Evolutionary conservation across 2,888 invertebrate species (phyloP).

Genomic region (Callimorpha dominula): DNA sequence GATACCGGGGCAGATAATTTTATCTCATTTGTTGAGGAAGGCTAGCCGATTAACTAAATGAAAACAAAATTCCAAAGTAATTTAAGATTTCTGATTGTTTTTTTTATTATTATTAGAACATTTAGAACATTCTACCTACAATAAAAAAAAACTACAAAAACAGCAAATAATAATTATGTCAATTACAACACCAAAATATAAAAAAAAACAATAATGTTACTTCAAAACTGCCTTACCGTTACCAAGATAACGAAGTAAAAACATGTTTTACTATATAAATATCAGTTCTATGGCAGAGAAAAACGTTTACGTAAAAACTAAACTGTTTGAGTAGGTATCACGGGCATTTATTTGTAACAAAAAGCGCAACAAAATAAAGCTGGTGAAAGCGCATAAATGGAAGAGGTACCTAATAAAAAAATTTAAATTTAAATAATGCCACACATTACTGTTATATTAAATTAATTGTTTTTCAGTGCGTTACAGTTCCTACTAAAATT

Average conservation of each 20-base stretch:
- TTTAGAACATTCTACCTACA: not conserved
- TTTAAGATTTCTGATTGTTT: not conserved
- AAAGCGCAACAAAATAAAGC: not conserved
- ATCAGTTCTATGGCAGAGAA: not conserved
- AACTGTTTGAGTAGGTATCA: not conserved
- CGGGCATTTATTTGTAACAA: not conserved
- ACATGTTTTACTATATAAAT: constrained; percentile 3
- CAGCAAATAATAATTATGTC: not conserved
- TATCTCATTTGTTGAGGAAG: no score
- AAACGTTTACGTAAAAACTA: not conserved
- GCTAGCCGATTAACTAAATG: no score
- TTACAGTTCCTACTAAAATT: constrained; percentile 17
- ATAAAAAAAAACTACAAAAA: not conserved
- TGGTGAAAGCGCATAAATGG: not conserved
- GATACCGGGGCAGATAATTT: no score
- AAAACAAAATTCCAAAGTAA: no score
- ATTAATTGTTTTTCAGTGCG: constrained; percentile 2
- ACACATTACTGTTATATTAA: constrained; percentile 2
- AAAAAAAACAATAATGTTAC: not conserved
- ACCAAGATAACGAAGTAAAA: constrained; percentile 7
- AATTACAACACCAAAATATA: constrained; percentile 2
- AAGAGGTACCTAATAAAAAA: not conserved
- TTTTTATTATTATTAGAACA: not conserved
- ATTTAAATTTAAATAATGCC: not conserved
- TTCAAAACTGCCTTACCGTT: constrained; percentile 7